Evolutionary conservation across 2,797 vertebrate species (phyloP), one percentile per base, ranked within the genome.

Genomic region (Champsocephalus esox): DNA sequence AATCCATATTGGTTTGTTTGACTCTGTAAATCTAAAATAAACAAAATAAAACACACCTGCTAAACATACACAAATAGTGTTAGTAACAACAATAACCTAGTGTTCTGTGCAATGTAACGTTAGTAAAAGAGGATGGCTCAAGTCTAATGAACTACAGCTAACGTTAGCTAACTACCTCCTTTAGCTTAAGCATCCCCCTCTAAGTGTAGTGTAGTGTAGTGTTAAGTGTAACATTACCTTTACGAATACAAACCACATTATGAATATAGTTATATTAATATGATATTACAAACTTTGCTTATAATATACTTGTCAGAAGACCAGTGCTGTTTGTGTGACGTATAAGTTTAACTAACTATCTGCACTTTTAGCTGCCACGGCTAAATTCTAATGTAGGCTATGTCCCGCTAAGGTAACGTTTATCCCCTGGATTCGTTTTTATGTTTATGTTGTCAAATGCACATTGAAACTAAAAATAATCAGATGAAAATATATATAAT

Each of bases 1-100:
- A 67, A 17, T 89, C 87, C 90, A 90, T 92, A 6, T 66, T 57
- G 10, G 4, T 24, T 3, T 8, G 12, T 19, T 45, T 59, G 38
- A 17, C 55, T 28, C 28, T 10, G 19, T 1, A 24, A 58, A 51
- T 57, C 34, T 79, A 17, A 34, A 38, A 9, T 12, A 2, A 32
- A 48, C 6, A 11, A 12, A 54, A 46, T 9, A 52, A 46, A 13
- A n/a, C 3, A 38, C 1, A 52, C 4, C 5, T 41, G 48, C 55
- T 49, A 10, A 16, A 44, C 24, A 58, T 14, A 56, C 3, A 49
- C 3, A 3, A 41, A 44, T 43, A 43, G 12, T 3, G 4, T n/a
- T 2, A 17, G 9, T 32, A 2, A 38, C 5, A 6, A 9, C 14
- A 32, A 65, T 0, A 1, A 12, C 2, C 13, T 9, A 11, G 55